Conservation (phyloP, 2,888 invertebrate species). For the Syrista parreyssii region DNA sequence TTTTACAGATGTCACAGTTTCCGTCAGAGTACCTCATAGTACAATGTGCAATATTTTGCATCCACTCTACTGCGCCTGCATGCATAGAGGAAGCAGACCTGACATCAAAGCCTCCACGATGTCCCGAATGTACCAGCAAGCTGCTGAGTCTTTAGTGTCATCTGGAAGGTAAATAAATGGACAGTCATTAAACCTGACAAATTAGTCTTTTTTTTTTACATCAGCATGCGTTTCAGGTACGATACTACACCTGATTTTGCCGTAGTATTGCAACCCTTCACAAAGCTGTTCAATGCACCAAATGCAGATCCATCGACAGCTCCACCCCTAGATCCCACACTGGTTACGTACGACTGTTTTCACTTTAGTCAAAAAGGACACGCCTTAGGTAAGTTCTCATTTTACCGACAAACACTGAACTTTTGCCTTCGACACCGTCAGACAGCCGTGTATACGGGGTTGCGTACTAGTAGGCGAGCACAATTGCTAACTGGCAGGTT, state of each 20-base stretch:
- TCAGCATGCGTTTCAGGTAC: slow-evolving; percentile 65
- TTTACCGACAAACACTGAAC: not conserved
- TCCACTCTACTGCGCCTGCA: slow-evolving; percentile 78
- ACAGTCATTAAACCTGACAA: not conserved
- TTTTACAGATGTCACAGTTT: slow-evolving; percentile 77
- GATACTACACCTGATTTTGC: slow-evolving; percentile 76
- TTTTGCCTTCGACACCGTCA: not conserved
- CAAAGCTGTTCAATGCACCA: slow-evolving; percentile 76
- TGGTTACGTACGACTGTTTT: slow-evolving; percentile 82
- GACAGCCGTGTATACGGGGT: not conserved
- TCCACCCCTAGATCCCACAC: slow-evolving; percentile 73
- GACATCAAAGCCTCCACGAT: slow-evolving; percentile 73
- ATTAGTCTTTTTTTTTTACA: not conserved
- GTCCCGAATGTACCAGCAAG: slow-evolving; percentile 75
- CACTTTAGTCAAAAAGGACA: slow-evolving; percentile 86
- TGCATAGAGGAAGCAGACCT: slow-evolving; percentile 73
- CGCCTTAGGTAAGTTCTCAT: slow-evolving; percentile 71
- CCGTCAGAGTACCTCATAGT: slow-evolving; percentile 72
- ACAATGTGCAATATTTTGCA: slow-evolving; percentile 79
- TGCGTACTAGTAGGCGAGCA: not conserved
- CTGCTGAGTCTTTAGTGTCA: slow-evolving; percentile 72
- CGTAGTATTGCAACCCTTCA: slow-evolving; percentile 80
- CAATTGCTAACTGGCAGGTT: not conserved
- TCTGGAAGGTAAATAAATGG: slow-evolving; percentile 59
- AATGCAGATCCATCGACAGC: slow-evolving; percentile 64